Percentiles rank a stretch among this genome's conserved stretches.
phyloP scores from a whole-genome alignment of 2,888 invertebrate species.

The Cerastis rubricosa region DNA sequence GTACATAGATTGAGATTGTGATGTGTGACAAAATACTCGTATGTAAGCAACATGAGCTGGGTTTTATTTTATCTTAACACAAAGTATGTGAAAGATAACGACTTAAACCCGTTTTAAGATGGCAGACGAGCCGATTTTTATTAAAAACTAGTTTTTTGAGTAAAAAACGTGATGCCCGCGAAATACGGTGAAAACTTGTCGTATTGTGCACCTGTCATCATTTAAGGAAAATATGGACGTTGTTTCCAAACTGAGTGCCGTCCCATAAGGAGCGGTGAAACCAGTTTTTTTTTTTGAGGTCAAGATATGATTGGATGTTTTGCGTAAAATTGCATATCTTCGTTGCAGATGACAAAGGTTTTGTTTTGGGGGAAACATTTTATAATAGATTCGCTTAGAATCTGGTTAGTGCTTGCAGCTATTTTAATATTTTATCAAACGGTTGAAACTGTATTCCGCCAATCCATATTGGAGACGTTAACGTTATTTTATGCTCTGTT shows the following conservation, averaged over 20 bases:
- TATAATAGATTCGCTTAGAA: not conserved
- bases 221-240: constrained; percentile 45
- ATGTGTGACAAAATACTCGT: constrained; percentile 24
- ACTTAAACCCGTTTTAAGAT: constrained; percentile 37
- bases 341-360: not conserved
- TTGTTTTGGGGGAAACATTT: constrained; percentile 9
- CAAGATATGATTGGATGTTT: constrained; percentile 6
- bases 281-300: constrained; percentile 38
- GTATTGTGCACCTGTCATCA: constrained; percentile 38
- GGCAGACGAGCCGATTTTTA: constrained; percentile 10
- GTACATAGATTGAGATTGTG: constrained; percentile 14
- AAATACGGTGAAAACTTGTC: constrained; percentile 42
- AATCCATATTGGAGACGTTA: constrained; percentile 37
- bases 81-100: constrained; percentile 44
- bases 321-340: constrained; percentile 21
- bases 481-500: constrained; percentile 64
- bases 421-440: constrained; percentile 1
- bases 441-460: constrained; percentile 7
- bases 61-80: constrained; percentile 35
- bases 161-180: constrained; percentile 18
- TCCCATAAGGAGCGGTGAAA: constrained; percentile 30
- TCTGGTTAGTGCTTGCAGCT: not conserved
- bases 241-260: constrained; percentile 17
- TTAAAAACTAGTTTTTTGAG: constrained; percentile 32
- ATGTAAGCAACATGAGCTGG: constrained; percentile 9